Conservation (phyloP, 2,113 vertebrate species). For the Trematomus loennbergii region DNA sequence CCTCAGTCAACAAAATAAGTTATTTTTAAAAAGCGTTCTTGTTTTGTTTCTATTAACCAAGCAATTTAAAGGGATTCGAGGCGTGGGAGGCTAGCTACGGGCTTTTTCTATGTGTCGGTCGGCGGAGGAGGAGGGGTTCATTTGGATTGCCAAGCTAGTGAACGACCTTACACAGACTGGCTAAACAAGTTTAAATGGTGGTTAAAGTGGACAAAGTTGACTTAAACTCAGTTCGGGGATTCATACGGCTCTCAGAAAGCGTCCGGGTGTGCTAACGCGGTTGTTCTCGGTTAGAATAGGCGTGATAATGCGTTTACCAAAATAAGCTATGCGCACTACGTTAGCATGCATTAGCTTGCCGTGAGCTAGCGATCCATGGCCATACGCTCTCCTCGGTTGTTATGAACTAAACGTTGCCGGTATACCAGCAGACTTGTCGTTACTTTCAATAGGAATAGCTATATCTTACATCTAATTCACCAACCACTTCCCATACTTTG, state of each 20-base stretch:
- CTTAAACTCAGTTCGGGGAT: slow-evolving; percentile 42
- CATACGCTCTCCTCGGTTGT: not conserved
- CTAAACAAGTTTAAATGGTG: slow-evolving; percentile 64
- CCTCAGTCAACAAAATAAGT: slow-evolving; percentile 28
- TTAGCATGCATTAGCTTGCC: slow-evolving; percentile 68
- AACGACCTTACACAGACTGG: slow-evolving; percentile 64
- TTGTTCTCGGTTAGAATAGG: not conserved
- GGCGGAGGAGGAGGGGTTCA: slow-evolving; percentile 69
- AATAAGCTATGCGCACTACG: slow-evolving; percentile 33
- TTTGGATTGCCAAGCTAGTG: slow-evolving; percentile 68
- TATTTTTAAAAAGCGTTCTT: not conserved
- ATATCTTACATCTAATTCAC: accelerated
- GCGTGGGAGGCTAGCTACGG: slow-evolving; percentile 72
- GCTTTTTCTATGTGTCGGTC: slow-evolving; percentile 61
- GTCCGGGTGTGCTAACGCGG: accelerated
- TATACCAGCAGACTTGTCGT: not conserved
- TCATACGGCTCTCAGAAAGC: accelerated
- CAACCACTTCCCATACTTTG: accelerated
- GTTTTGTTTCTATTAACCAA: slow-evolving; percentile 21
- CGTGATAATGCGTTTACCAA: slow-evolving; percentile 18
- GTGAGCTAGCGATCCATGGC: slow-evolving; percentile 49
- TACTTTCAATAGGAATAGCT: not conserved
- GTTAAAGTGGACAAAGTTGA: slow-evolving; percentile 72
- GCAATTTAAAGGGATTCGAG: slow-evolving; percentile 68
- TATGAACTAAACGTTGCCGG: slow-evolving; percentile 14